These are phyloP conservation scores for Cisticola juncidis DNA, from an alignment of 2,113 vertebrate genomes.

Conservation along the genomic window DNA sequence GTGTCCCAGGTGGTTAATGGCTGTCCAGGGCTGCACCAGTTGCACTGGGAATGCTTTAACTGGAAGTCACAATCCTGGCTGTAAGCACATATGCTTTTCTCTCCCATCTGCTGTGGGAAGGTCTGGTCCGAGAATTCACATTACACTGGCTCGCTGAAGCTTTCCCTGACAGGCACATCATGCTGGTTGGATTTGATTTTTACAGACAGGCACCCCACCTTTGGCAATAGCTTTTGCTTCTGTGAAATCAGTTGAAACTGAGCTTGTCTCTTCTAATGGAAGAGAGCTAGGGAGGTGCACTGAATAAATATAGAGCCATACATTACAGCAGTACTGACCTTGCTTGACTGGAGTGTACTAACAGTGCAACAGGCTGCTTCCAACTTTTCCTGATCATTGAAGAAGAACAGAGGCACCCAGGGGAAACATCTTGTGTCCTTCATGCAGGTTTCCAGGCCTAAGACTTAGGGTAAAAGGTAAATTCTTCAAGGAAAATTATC, in stretches of 20 bases:
- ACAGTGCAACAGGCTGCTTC: neutral
- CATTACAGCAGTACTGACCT: neutral
- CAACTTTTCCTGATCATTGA: neutral
- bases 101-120: neutral
- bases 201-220: neutral
- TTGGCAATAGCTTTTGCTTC: neutral
- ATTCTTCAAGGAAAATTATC: neutral
- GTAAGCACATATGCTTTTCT: neutral
- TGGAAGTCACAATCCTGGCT: neutral
- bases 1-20: neutral
- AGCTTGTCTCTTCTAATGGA: neutral
- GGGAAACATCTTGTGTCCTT: neutral
- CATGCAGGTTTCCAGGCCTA: neutral
- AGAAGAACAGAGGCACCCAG: neutral
- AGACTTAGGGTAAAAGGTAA: neutral
- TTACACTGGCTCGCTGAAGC: neutral
- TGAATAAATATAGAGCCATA: neutral
- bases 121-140: neutral
- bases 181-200: neutral
- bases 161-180: neutral
- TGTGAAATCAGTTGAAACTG: neutral
- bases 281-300: neutral
- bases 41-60: neutral
- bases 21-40: neutral
- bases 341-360: neutral